Evolutionary conservation across 1,140 invertebrate genomes (phyloP), one percentile per base, ranked within the genome.

Genomic region (Popillia japonica): DNA sequence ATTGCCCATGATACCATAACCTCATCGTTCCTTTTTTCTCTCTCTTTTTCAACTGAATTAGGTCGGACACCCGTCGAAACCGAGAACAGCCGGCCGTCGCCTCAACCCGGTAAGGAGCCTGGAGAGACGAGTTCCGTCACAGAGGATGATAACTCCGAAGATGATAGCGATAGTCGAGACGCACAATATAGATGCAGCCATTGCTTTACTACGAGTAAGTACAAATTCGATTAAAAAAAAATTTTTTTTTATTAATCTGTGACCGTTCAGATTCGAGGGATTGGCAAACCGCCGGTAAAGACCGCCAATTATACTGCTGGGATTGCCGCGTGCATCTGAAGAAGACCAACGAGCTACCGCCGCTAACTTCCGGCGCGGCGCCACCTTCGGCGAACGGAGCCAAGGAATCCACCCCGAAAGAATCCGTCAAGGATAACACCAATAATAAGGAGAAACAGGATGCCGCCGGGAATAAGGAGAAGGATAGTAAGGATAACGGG

Each of bases 111-210:
- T 17, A 86, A 89, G 81, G 91, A 92, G 86, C 88, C 88, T 1
- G 91, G 91, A 11, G 93, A 94, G 86, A 93, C 94, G 82, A 98
- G 96, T 89, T 98, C 96, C 75, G 95, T 96, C 75, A 98, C 95
- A 83, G 96, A 98, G 87, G 96, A 97, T 89, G 97, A 98, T 85
- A 84, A 85, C 73, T 86, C 97, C 95, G 78, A 96, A 97, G 86
- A 96, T 97, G 87, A 97, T 97, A 87, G 98, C 94, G 86, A 96
- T 96, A 96, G 95, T 77, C 89, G 94, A 80, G 93, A 95, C 82
- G 90, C 84, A 6, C 84, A 86, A 41, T 87, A 85, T 79, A 78
- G 85, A 22, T 90, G 89, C 79, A 88, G 89, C 17, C 89, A 90
- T 76, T 90, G 89, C 79, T 90, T 91, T 83, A 92, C 92, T 0